Evolutionary conservation across 2,888 invertebrate species (phyloP), one percentile per base, ranked within the genome.

Genomic region (Hirtodrosophila alboralis): DNA sequence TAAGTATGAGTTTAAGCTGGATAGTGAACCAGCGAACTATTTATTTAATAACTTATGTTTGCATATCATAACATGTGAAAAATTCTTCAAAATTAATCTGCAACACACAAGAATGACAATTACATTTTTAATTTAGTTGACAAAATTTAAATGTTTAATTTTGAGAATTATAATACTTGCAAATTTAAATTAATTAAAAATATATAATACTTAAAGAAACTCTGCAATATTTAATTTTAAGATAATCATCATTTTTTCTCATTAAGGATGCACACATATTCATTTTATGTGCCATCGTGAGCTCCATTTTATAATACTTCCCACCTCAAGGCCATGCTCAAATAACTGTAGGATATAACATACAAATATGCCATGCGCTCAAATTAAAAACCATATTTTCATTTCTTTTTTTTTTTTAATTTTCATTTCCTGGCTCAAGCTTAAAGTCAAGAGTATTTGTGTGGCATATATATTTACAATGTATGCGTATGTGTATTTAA

Each of bases 301-400:
- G 5, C 7, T 18, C 10, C 10, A 33, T 23, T 41, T 33, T 12
- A 27, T 30, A 13, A 18, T 26, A 16, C 10, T 30, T 34, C 5
- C 2, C 9, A 49, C 13, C 49, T 18, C 7, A 13, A 16, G 12
- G 51, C 9, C 16, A 13, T 33, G 26, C 12, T 6, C 34, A 5
- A 12, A 38, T 31, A 36, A 23, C 27, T 66, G 40, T 36, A 69
- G 70, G 31, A 63, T 37, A 51, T 45, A 44, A 26, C 36, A 44
- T 9, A 26, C 10, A 44, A 44, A 44, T 37, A 53, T 44, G 18
- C 23, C 31, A 14, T 13, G 12, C 10, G 47, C 33, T 56, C 31
- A 73, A 73, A 70, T 70, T 73, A 60, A 63, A 70, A 68, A 70
- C 21, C 64, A 45, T 33, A 69, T 54, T 48, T 38, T 41, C 28